Conservation (phyloP, 2,113 vertebrate genomes). For the Poecile atricapillus region DNA sequence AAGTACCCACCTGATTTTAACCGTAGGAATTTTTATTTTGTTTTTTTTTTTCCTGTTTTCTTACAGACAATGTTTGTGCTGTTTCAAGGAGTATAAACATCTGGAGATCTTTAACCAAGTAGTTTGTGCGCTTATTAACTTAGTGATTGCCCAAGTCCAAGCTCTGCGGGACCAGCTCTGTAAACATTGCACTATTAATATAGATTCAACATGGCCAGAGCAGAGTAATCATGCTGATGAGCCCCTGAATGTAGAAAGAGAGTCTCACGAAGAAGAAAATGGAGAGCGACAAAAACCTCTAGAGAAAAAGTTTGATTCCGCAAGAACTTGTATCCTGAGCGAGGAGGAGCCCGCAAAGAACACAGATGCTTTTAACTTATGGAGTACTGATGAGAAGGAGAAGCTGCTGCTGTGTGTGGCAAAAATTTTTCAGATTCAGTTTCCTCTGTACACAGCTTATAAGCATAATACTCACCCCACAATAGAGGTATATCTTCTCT, state of each 20-base stretch:
- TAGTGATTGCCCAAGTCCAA: slow-evolving; percentile 96
- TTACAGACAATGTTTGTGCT: slow-evolving; percentile 96
- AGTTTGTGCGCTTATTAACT: slow-evolving; percentile 97
- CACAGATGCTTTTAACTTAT: slow-evolving; percentile 84
- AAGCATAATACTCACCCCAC: slow-evolving; percentile 99
- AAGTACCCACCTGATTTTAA: not conserved
- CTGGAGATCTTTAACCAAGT: slow-evolving; percentile 99
- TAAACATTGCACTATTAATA: slow-evolving; percentile 79
- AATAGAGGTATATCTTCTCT: slow-evolving; percentile 86
- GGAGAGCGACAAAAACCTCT: slow-evolving; percentile 66
- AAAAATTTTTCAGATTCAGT: slow-evolving; percentile 99
- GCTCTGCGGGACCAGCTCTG: slow-evolving; percentile 81
- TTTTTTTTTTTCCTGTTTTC: slow-evolving; percentile 24
- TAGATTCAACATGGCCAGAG: slow-evolving; percentile 80
- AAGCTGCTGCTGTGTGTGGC: slow-evolving; percentile 96
- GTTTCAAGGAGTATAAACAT: slow-evolving; percentile 99
- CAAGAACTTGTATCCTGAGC: slow-evolving; percentile 68
- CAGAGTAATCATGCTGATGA: slow-evolving; percentile 83
- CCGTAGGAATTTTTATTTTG: not conserved
- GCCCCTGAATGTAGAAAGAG: slow-evolving; percentile 88
- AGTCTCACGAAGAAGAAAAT: slow-evolving; percentile 82
- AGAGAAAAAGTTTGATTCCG: slow-evolving; percentile 70
- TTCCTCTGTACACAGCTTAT: slow-evolving; percentile 98
- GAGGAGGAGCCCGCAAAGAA: slow-evolving; percentile 70
- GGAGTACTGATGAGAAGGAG: slow-evolving; percentile 97